Evolutionary conservation across 37 sponge, comb jelly and placozoan genomes (phyloP), one percentile per base, ranked within the genome.

Genomic region (Hexactinellida sp.): DNA sequence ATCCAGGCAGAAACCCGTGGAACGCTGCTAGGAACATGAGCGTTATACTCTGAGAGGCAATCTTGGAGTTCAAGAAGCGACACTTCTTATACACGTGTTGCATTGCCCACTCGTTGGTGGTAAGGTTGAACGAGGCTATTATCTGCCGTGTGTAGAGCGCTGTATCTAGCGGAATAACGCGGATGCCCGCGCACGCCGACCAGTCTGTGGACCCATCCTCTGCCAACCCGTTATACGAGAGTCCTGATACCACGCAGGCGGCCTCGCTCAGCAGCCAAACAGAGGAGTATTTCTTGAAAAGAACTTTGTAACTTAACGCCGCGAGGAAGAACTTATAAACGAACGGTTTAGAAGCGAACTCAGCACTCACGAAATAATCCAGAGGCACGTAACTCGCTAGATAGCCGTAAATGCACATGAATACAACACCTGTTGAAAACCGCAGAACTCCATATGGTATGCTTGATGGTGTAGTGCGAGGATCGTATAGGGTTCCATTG

Each of bases 211-310:
- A 28, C 3, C 95, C 92, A 0, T 83, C 84, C 13, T 63, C 13
- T 36, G 88, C 84, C 38, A 36, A 37, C 0, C 90, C 92, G 37
- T 89, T 89, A 85, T 90, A 93, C 0, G 91, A 87, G 36, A 93
- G 87, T 0, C 96, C 96, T 38, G 92, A 90, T 23, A 92, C 38
- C 34, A 96, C 93, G 76, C 94, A 96, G 9, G 94, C 88, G 0
- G 92, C 90, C 54, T 96, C 96, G 88, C 91, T 82, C 0, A 76
- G 10, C 32, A 84, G 54, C 83, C 86, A 90, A 5, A 90, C 82
- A 39, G 55, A 39, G 23, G 82, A 36, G 82, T 63, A 63, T 63
- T 63, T 7, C 30, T 63, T 63, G 30, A 63, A 63, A 10, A 25
- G 25, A 32, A 63, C 76, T 63, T 63, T 63, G 34, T 63, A 63